Evolutionary conservation across 2,888 invertebrate genomes (phyloP).

Genomic region (Euzophera pinguis): DNA sequence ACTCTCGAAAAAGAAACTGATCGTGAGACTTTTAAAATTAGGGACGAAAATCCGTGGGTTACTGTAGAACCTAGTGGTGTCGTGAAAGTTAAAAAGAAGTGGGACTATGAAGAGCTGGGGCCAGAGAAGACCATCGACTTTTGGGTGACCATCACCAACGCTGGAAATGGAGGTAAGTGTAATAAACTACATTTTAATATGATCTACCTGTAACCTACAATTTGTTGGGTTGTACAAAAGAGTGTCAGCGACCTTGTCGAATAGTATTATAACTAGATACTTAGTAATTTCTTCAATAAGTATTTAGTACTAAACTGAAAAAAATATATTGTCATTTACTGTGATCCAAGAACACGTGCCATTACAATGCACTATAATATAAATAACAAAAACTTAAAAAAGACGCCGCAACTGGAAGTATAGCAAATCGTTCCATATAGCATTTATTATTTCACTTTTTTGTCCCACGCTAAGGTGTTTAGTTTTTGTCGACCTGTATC

Average conservation of each 20-base stretch:
- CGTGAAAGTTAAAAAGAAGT: slow-evolving; percentile 96
- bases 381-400: slow-evolving; percentile 18
- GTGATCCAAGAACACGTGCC: slow-evolving; percentile 19
- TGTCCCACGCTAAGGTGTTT: slow-evolving; percentile 21
- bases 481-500: slow-evolving; percentile 31
- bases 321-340: background rate
- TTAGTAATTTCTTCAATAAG: background rate
- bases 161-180: slow-evolving; percentile 90
- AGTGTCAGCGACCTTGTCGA: too few relatives aligned
- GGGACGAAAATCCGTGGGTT: slow-evolving; percentile 97
- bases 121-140: slow-evolving; percentile 97
- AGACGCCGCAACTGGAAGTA: slow-evolving; percentile 19
- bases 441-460: slow-evolving; percentile 29
- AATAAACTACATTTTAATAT: background rate
- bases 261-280: too few relatives aligned
- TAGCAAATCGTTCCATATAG: slow-evolving; percentile 30
- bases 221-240: too few relatives aligned
- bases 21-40: slow-evolving; percentile 94
- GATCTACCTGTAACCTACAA: background rate
- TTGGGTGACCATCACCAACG: slow-evolving; percentile 96
- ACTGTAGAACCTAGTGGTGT: slow-evolving; percentile 95
- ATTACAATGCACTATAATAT: slow-evolving; percentile 11
- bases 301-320: too few relatives aligned
- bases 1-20: slow-evolving; percentile 95
- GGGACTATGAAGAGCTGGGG: slow-evolving; percentile 97